Evolutionary conservation across 2,888 invertebrate species (phyloP).

Genomic region (Drosophila mimica): DNA sequence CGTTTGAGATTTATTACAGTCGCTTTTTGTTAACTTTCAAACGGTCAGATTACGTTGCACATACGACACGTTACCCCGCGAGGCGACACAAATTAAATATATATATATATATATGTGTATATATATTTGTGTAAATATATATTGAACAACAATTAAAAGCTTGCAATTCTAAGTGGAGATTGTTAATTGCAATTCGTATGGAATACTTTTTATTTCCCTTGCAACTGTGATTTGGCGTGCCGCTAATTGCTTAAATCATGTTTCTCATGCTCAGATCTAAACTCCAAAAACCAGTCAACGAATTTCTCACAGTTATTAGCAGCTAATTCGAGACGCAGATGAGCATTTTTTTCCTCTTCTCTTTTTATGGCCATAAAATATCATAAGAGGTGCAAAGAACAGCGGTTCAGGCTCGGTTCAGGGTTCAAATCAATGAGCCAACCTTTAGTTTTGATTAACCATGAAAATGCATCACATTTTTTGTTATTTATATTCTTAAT

Average conservation of each 20-base stretch:
- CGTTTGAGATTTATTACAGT: constrained; percentile 26
- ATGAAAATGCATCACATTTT: constrained; percentile 1
- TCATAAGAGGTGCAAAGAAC: constrained; percentile 10
- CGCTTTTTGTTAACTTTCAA: constrained; percentile 41
- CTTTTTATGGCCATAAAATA: constrained; percentile 9
- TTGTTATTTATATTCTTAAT: background rate
- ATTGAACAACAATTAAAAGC: constrained; percentile 63
- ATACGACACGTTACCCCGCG: constrained; percentile 52
- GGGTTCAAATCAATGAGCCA: background rate
- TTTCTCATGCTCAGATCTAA: constrained; percentile 16
- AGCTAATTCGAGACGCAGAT: background rate
- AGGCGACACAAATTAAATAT: constrained; percentile 12
- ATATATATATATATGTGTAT: constrained; percentile 32
- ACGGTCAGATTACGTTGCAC: constrained; percentile 50
- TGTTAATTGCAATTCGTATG: constrained; percentile 52
- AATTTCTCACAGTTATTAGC: constrained; percentile 52
- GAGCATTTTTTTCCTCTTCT: background rate
- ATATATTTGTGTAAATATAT: constrained; percentile 19
- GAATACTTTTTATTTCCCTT: constrained; percentile 48
- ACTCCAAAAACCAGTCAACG: constrained; percentile 22
- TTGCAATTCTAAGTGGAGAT: constrained; percentile 42
- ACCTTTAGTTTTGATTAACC: background rate
- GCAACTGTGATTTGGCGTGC: constrained; percentile 47
- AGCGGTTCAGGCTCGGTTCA: background rate
- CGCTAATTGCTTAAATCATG: constrained; percentile 49